Evolutionary conservation across 2,888 invertebrate genomes (phyloP).

Genomic region (Taenaris catops): DNA sequence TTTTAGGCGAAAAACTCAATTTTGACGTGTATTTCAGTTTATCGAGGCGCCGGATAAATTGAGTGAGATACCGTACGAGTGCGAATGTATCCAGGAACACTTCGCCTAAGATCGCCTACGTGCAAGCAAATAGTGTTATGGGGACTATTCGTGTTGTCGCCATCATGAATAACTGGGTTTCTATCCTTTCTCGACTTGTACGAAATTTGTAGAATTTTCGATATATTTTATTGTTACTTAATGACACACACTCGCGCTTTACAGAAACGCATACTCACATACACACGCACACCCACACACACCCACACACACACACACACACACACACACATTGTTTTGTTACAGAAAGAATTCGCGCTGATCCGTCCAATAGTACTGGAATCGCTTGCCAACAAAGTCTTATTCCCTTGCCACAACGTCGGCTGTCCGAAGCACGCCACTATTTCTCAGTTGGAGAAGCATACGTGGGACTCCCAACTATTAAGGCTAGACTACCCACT

Average conservation of each 20-base stretch:
- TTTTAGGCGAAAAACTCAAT: conserved; percentile 74
- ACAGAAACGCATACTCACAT: too few species aligned
- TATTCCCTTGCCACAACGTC: conserved; percentile 78
- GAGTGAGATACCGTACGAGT: conserved; percentile 50
- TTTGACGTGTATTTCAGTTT: conserved; percentile 71
- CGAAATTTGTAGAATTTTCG: too few species aligned
- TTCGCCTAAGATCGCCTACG: conserved; percentile 16
- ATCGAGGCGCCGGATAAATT: conserved; percentile 69
- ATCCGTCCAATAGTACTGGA: conserved; percentile 77
- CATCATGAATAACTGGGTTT: too few species aligned
- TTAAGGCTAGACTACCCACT: too few species aligned
- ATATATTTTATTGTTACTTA: too few species aligned
- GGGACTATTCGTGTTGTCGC: conserved; percentile 8
- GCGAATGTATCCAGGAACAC: conserved; percentile 22
- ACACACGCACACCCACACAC: too few species aligned
- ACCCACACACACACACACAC: too few species aligned
- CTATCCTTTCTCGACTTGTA: too few species aligned
- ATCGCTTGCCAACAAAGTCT: conserved; percentile 79
- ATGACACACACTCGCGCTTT: too few species aligned
- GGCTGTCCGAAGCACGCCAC: conserved; percentile 80
- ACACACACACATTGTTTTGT: conserved; percentile 18
- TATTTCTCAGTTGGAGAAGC: conserved; percentile 71
- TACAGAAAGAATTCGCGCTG: conserved; percentile 76
- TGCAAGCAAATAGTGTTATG: conserved; percentile 21
- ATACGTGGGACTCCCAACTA: conserved; percentile 65